Conservation (phyloP, 1,140 invertebrate species). For the Venturia canescens region DNA sequence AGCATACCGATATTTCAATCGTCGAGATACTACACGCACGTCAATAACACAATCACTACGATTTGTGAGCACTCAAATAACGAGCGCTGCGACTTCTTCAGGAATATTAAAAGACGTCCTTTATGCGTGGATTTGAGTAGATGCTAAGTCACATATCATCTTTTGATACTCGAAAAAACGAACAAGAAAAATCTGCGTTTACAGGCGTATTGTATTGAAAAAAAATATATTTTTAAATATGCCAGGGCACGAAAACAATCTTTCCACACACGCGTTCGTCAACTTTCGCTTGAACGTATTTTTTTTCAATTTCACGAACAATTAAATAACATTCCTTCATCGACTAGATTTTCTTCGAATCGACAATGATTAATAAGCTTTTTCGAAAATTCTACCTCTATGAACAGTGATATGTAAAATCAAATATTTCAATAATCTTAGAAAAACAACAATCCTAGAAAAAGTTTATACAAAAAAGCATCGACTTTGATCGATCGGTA, state of each 20-base stretch:
- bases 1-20: too few species aligned
- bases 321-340: not conserved
- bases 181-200: not conserved
- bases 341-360: not conserved
- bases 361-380: not conserved
- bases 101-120: not conserved
- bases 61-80: too few species aligned
- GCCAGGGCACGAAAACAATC: not conserved
- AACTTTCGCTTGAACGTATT: not conserved
- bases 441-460: not conserved
- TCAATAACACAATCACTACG: too few species aligned
- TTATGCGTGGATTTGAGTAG: not conserved
- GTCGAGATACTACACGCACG: too few species aligned
- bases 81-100: too few species aligned
- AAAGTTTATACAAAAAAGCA: too few species aligned
- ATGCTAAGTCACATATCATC: not conserved
- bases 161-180: not conserved
- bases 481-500: too few species aligned
- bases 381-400: slow-evolving; percentile 11
- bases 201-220: not conserved
- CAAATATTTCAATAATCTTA: not conserved
- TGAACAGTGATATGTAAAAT: not conserved
- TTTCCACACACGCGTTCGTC: not conserved
- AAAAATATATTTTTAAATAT: slow-evolving; percentile 1
- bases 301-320: not conserved